Evolutionary conservation across 2,797 vertebrate genomes (phyloP), one percentile per base, ranked within the genome.

Genomic region (Siniperca obscura): DNA sequence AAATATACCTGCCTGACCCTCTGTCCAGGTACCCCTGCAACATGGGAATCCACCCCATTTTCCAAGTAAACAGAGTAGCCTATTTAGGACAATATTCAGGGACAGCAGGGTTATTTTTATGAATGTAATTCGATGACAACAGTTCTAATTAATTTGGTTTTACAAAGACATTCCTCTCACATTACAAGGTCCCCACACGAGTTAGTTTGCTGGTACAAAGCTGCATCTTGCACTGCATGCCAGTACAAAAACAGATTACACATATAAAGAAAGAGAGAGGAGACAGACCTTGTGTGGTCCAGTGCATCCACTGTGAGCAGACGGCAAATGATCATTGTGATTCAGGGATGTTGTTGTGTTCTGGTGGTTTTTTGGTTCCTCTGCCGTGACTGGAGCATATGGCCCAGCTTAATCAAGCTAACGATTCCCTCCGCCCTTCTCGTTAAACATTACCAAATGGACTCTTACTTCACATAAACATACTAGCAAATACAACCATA

Each of bases 391-490:
- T 80, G 65, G 48, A 88, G 84, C 91, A 94, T 93, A 94, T 91
- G 91, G 91, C 86, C 70, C 67, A 69, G 81, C 87, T 93, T 94
- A 93, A 94, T 93, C 88, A 93, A 92, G 86, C 89, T 90, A 94
- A 94, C 85, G 66, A 91, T 83, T 85, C 88, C 85, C 82, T 84
- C 90, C 82, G 44, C 65, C 81, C 79, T 87, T 88, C 76, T 89
- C 56, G 60, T 91, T 91, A 91, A 91, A 90, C 88, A 78, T 56
- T 19, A 82, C 52, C 64, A 76, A 78, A 82, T 34, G 44, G 25
- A 83, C 44, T 60, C 40, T 74, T 75, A 73, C 55, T 55, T 78
- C 67, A 69, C 73, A 77, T 59, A 61, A 83, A 78, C 14, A 80
- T 70, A 70, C 74, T 5, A 70, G 50, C 44, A 77, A 80, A 86